A percentile compares a stretch with the other conserved stretches of the same genome.
Evolutionary conservation across 2,888 invertebrate genomes (phyloP).

Genomic region (Trichogramma dendrolimi): DNA sequence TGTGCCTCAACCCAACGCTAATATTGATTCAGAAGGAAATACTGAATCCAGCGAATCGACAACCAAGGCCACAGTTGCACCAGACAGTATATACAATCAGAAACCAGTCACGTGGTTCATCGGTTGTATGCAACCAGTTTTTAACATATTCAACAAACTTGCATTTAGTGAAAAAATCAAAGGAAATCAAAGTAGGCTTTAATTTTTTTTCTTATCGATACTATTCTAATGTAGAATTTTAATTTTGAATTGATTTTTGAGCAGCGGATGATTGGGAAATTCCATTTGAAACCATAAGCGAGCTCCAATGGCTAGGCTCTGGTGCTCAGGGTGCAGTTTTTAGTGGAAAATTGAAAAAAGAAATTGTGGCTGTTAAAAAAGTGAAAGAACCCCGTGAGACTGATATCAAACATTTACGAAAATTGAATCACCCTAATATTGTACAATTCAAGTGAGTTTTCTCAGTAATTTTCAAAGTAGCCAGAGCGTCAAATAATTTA

Average conservation of each 20-base stretch:
- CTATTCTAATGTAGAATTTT: background rate
- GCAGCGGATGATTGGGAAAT: conserved; percentile 87
- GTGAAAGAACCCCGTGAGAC: conserved; percentile 88
- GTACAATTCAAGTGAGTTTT: conserved; percentile 69
- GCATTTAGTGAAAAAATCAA: conserved; percentile 66
- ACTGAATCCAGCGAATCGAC: conserved; percentile 43
- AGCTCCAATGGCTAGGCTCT: conserved; percentile 86
- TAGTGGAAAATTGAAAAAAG: conserved; percentile 75
- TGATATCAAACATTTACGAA: conserved; percentile 84
- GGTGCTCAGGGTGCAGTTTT: conserved; percentile 97
- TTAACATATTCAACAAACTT: conserved; percentile 74
- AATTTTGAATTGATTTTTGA: background rate
- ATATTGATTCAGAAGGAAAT: conserved; percentile 42
- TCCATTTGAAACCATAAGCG: conserved; percentile 83
- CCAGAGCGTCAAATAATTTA: background rate
- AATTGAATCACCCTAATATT: conserved; percentile 93
- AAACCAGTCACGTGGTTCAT: conserved; percentile 70
- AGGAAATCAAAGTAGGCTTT: conserved; percentile 57
- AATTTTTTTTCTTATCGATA: background rate
- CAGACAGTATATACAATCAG: conserved; percentile 49
- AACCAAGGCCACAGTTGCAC: conserved; percentile 41
- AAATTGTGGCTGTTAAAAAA: conserved; percentile 94
- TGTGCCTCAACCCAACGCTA: conserved; percentile 39
- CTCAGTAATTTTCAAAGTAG: background rate
- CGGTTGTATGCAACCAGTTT: conserved; percentile 81